Evolutionary conservation across 1,140 invertebrate species (phyloP).

Genomic region (Diabrotica undecimpunctata): DNA sequence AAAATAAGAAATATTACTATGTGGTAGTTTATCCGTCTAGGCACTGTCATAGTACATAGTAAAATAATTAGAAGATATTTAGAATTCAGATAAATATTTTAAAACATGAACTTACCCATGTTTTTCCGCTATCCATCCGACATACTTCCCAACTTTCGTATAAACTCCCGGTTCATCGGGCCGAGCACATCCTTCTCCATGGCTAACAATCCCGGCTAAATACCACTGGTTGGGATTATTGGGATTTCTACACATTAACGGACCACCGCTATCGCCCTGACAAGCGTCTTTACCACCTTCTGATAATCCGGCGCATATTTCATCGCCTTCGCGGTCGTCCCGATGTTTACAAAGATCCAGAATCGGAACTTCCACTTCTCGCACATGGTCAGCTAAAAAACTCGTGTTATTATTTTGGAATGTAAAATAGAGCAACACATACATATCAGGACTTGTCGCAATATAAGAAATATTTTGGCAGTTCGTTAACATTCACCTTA

Average conservation of each 20-base stretch:
- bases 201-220: constrained; percentile 72
- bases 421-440: too few relatives aligned
- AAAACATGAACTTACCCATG: constrained; percentile 44
- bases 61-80: too few relatives aligned
- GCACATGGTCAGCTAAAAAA: constrained; percentile 60
- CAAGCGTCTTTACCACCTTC: constrained; percentile 78
- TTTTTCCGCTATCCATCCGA: constrained; percentile 68
- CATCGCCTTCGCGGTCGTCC: constrained; percentile 57
- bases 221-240: constrained; percentile 63
- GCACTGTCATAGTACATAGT: too few relatives aligned
- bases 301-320: constrained; percentile 71
- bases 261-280: constrained; percentile 77
- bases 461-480: too few relatives aligned
- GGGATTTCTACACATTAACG: constrained; percentile 68
- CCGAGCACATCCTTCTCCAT: constrained; percentile 77
- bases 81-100: too few relatives aligned
- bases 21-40: too few relatives aligned
- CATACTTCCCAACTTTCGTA: constrained; percentile 68
- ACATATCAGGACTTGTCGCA: too few relatives aligned
- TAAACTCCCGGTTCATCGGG: constrained; percentile 78
- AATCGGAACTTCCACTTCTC: constrained; percentile 68
- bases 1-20: too few relatives aligned
- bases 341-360: constrained; percentile 55
- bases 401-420: too few relatives aligned
- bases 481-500: too few relatives aligned